Evolutionary conservation across 2,888 invertebrate genomes (phyloP), one percentile per base, ranked within the genome.

Genomic region (Noctuana brunneofusca): DNA sequence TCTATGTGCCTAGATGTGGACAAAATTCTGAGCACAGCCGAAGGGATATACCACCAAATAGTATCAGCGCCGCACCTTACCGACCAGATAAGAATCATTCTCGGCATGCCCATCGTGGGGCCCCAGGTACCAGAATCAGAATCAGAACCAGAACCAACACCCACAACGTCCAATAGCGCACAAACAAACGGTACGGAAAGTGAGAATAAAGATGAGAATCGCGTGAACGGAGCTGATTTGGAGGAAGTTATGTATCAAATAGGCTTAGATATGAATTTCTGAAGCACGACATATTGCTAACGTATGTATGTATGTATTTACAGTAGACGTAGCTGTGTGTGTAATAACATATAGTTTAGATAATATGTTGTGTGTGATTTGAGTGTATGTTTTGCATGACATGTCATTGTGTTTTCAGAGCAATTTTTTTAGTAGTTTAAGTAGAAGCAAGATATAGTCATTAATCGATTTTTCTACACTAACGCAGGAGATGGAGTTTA

Each of bases 1-100:
- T 96, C 97, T 11, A 94, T 96, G 82, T 94, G 95, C 68, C 94
- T 99, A 54, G 95, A 98, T 76, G 92, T 99, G 8, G 95, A 96
- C 65, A 93, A 94, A 69, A 96, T 96, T 54, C 86, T 99, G 22
- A 95, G 95, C 72, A 94, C 95, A 65, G 98, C 99, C 0, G 99
- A 99, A 86, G 97, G 96, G 8, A 98, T 99, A 71, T 98, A 95
- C 86, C 93, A 96, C 72, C 99, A 99, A 84, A 92, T 99, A 0
- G 94, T 95, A 69, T 93, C 94, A 12, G 93, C 95, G 0, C 93
- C 94, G 0, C 93, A 95, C 71, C 85, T 97, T 58, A 95, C 95
- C 0, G 95, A 96, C 78, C 93, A 94, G 66, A 93, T 97, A 57
- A 89, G 96, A 58, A 81, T 93, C 1, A 94, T 96, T 65, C 93